Evolutionary conservation across 30 jellyfish, hydroid and myxozoan genomes (phyloP).

Genomic region (Hydractinia symbiolongicarpus): DNA sequence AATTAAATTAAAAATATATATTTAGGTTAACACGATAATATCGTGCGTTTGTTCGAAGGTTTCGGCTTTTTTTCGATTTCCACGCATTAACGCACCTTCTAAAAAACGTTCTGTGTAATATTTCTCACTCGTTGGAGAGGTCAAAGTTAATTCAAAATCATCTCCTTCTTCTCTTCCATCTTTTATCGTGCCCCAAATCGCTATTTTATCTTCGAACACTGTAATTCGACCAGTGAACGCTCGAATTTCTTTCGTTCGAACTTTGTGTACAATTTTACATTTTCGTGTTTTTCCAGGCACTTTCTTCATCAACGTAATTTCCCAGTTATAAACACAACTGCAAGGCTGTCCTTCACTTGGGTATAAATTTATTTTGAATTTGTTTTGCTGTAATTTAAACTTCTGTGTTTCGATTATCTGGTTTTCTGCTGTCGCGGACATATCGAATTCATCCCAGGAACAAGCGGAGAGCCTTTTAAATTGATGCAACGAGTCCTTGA

Average conservation of each 20-base stretch:
- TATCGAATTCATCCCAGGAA: conserved; percentile 50
- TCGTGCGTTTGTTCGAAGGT: conserved; percentile 54
- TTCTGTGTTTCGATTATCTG: neutral
- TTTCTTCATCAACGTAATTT: conserved; percentile 43
- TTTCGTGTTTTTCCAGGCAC: conserved; percentile 71
- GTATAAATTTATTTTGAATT: conserved; percentile 27
- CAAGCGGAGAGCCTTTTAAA: conserved; percentile 56
- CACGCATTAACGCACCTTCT: conserved; percentile 47
- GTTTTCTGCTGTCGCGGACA: neutral
- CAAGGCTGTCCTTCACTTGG: conserved; percentile 78
- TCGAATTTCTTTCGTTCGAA: conserved; percentile 38
- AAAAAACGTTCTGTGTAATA: neutral
- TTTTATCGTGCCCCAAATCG: conserved; percentile 61
- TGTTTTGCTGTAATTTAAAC: conserved; percentile 7
- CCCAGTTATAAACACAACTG: conserved; percentile 48
- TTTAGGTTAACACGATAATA: conserved; percentile 37
- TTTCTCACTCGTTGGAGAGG: conserved; percentile 16
- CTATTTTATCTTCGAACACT: conserved; percentile 32
- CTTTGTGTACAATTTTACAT: conserved; percentile 51
- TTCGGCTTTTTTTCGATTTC: conserved; percentile 35
- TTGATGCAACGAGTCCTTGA: neutral
- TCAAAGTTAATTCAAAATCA: conserved; percentile 49
- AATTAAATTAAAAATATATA: neutral
- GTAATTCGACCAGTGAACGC: conserved; percentile 44
- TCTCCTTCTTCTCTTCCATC: conserved; percentile 63